phyloP scores from a whole-genome alignment of 1,140 invertebrate species.

The Leptopilina clavipes region DNA sequence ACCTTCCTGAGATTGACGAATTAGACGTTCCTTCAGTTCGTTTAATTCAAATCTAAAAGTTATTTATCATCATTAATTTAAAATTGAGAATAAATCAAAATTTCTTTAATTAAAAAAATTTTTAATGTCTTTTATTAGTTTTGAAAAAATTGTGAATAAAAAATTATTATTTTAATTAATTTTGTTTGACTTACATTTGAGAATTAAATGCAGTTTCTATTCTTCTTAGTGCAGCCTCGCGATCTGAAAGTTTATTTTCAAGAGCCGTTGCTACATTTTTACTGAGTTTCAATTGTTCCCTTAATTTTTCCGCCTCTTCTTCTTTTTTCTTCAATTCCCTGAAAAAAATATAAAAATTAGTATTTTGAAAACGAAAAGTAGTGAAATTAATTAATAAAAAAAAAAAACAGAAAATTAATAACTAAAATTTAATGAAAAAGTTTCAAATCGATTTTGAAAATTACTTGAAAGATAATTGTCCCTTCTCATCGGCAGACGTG shows the following conservation, averaged over 20 bases:
- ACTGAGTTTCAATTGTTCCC: constrained; percentile 52
- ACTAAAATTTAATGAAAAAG: neutral
- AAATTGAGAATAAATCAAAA: no score
- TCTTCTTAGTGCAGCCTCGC: constrained; percentile 55
- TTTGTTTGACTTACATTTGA: constrained; percentile 55
- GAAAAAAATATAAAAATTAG: no score
- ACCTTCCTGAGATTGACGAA: constrained; percentile 59
- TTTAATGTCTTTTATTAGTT: neutral
- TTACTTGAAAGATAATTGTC: constrained; percentile 58
- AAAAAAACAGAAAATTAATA: no score
- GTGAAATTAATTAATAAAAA: no score
- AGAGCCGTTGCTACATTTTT: constrained; percentile 54
- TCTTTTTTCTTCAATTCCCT: constrained; percentile 52
- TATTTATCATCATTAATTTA: neutral
- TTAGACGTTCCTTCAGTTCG: constrained; percentile 59
- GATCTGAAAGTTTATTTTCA: constrained; percentile 58
- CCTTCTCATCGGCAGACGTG: constrained; percentile 60
- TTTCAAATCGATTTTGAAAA: neutral
- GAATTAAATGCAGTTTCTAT: constrained; percentile 59
- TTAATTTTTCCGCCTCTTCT: constrained; percentile 49
- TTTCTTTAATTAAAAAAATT: neutral
- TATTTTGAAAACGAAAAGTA: no score
- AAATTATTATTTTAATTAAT: neutral
- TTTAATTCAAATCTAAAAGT: constrained; percentile 60
- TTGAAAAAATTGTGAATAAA: constrained; percentile 15